These are phyloP conservation scores for Holacanthus passer DNA, from an alignment of 2,113 vertebrate species.

Conservation along the genomic window DNA sequence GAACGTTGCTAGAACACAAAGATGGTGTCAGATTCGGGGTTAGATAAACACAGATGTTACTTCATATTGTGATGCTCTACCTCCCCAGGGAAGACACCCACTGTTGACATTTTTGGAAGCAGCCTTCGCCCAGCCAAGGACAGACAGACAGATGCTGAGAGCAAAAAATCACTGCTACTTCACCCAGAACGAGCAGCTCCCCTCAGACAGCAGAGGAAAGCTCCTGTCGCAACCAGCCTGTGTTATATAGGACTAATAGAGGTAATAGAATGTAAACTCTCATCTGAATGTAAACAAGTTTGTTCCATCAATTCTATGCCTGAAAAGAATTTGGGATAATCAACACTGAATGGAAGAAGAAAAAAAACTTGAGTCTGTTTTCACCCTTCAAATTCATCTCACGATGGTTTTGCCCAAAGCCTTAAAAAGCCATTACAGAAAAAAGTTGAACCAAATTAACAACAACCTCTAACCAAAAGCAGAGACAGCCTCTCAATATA, in stretches of 20 bases:
- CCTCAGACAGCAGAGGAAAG: background rate
- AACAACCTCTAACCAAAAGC: background rate
- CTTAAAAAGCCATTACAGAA: background rate
- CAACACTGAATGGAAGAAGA: background rate
- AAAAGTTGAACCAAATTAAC: background rate
- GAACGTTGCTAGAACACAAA: background rate
- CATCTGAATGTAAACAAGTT: conserved; percentile 16
- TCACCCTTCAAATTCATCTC: background rate
- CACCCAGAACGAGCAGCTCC: conserved; percentile 14
- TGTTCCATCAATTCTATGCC: conserved; percentile 8
- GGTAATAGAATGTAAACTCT: conserved; percentile 4
- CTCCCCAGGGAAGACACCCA: conserved; percentile 16
- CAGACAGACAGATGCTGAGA: background rate
- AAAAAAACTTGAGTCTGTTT: background rate
- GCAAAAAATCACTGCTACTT: conserved; percentile 22
- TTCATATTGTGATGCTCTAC: conserved; percentile 41
- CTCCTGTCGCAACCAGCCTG: too few species aligned
- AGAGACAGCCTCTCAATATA: background rate
- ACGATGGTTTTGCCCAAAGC: background rate
- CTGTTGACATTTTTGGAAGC: conserved; percentile 41
- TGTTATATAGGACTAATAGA: background rate
- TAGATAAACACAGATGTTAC: conserved; percentile 43
- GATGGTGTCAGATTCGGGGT: conserved; percentile 7
- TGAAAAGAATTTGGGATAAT: conserved; percentile 5
- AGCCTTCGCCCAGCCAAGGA: conserved; percentile 6